These are phyloP conservation scores for Thymelicus sylvestris DNA, from an alignment of 2,888 invertebrate genomes.

Conservation along the genomic window DNA sequence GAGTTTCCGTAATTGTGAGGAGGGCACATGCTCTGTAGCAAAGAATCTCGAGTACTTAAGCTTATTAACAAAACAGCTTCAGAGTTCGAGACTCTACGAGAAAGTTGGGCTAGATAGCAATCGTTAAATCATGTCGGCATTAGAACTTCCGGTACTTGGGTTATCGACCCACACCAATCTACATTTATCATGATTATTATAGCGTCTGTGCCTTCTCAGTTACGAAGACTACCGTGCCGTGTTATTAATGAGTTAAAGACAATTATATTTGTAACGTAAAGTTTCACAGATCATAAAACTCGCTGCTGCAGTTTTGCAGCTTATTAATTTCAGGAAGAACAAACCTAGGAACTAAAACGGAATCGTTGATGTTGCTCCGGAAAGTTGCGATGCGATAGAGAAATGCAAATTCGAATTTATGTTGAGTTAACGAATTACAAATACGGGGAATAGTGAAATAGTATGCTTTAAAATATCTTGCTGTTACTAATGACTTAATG, in stretches of 20 bases:
- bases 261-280: neutral
- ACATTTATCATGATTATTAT: no score
- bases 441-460: constrained; percentile 15
- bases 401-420: constrained; percentile 39
- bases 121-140: no score
- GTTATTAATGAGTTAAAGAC: neutral
- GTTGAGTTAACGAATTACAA: constrained; percentile 45
- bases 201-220: no score
- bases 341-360: constrained; percentile 33
- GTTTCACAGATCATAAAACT: constrained; percentile 13
- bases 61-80: no score
- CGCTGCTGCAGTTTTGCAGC: constrained; percentile 20
- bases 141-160: no score
- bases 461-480: neutral
- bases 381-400: constrained; percentile 22
- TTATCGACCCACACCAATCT: no score
- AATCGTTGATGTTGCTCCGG: constrained; percentile 30
- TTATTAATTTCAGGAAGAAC: constrained; percentile 33
- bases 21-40: no score
- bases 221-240: no score
- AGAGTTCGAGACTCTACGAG: no score
- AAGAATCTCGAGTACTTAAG: no score
- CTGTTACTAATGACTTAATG: neutral
- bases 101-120: no score
- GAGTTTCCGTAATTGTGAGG: no score